These are phyloP conservation scores for Apostichopus californicus DNA, from an alignment of 35 echinoderm and acorn worm species.

Conservation along the genomic window DNA sequence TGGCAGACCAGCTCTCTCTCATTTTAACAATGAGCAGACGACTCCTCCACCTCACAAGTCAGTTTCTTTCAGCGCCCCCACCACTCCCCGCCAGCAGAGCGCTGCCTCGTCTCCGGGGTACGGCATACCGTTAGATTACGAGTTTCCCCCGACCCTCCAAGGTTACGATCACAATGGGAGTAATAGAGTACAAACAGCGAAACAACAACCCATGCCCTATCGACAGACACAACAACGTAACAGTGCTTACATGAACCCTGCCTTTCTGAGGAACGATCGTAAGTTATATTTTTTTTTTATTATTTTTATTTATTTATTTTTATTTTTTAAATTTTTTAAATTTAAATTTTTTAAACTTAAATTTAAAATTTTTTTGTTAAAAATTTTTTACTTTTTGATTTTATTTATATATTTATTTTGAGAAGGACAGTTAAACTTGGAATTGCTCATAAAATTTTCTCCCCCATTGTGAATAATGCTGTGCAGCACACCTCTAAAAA, in stretches of 20 bases:
- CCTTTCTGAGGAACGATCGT: not conserved
- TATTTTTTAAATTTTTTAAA: too few relatives aligned
- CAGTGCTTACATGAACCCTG: not conserved
- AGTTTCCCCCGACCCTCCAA: not conserved
- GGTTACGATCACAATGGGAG: not conserved
- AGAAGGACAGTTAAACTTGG: too few relatives aligned
- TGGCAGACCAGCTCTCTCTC: not conserved
- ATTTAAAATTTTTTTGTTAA: too few relatives aligned
- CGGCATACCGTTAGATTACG: not conserved
- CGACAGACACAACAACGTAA: not conserved
- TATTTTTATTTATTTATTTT: too few relatives aligned
- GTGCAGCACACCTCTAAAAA: too few relatives aligned
- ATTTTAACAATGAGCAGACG: not conserved
- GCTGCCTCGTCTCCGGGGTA: not conserved
- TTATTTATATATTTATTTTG: too few relatives aligned
- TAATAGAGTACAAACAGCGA: not conserved
- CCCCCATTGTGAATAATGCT: too few relatives aligned
- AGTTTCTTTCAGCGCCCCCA: constrained; percentile 6
- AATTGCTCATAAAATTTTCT: too few relatives aligned
- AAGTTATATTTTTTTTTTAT: not conserved
- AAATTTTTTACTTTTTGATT: too few relatives aligned
- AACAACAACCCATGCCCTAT: not conserved
- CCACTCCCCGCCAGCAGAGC: not conserved
- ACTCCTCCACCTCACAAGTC: not conserved
- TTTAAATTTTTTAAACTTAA: too few relatives aligned